Percentiles rank a stretch among this genome's conserved stretches.
These are phyloP conservation scores for Pongo abelii DNA, from an alignment of 2,113 vertebrate genomes.

Conservation along the genomic window DNA sequence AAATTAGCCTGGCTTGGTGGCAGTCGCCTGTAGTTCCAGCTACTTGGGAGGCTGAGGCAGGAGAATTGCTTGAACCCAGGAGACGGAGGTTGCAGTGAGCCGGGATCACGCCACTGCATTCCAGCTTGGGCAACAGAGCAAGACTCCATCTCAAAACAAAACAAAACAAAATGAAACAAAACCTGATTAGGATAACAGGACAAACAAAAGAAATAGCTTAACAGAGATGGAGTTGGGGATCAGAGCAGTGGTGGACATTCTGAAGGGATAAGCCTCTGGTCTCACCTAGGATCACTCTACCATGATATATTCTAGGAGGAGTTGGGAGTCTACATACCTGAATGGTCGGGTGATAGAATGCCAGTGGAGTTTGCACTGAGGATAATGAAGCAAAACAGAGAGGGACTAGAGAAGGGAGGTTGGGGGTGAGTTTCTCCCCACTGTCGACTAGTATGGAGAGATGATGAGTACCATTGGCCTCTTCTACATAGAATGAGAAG, in stretches of 20 bases:
- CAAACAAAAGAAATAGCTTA: background rate
- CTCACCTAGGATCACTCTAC: background rate
- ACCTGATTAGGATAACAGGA: background rate
- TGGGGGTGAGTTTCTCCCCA: background rate
- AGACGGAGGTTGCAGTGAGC: too few relatives aligned
- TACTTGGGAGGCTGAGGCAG: too few relatives aligned
- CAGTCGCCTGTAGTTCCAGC: too few relatives aligned
- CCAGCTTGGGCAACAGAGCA: too few relatives aligned
- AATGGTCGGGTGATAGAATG: background rate
- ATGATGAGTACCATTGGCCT: background rate
- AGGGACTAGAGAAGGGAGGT: background rate
- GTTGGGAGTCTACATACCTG: too few relatives aligned
- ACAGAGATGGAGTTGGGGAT: background rate
- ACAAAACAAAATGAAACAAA: background rate
- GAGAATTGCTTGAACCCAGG: too few relatives aligned
- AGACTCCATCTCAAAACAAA: too few relatives aligned
- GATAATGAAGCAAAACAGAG: background rate
- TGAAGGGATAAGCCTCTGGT: background rate
- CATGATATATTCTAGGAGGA: background rate
- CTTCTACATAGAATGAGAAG: background rate
- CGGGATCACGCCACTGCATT: too few relatives aligned
- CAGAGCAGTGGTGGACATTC: background rate
- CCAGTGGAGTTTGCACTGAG: background rate
- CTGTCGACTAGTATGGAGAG: background rate
- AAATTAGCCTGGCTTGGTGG: too few relatives aligned